Evolutionary conservation across 2,888 invertebrate species (phyloP), one percentile per base, ranked within the genome.

Genomic region (Epicampocera succincta): DNA sequence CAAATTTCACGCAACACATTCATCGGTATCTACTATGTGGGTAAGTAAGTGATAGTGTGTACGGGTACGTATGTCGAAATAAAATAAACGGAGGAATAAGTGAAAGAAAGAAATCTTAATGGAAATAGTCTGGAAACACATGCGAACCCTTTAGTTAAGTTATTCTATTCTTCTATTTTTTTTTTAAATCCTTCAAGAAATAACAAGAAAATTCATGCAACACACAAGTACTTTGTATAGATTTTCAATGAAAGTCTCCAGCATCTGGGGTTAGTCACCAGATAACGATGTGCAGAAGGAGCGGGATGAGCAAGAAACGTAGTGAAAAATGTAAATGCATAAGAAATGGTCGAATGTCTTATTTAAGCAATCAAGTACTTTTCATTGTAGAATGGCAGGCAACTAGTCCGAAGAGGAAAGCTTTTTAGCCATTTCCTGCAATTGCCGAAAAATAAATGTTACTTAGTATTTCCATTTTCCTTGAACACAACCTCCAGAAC

Each of bases 401-500:
- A 81, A 56, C 25, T 73, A 73, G 73, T 74, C 77, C 73, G 42
- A 69, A 74, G 63, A 74, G 77, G 56, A 81, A 81, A 81, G 81
- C 81, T 74, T 84, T 85, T 84, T 84, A 84, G 84, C 83, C 84
- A 82, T 83, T 84, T 85, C 85, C 85, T 77, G 83, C 74, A 78
- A 63, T 71, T 83, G 84, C 80, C 79, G 82, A 84, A 81, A 78
- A 52, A 66, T 58, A 82, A 75, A 50, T 29, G 50, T 65, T 38
- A 69, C 68, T 69, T 38, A 69, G 65, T 48, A 50, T 46, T 63
- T 68, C 52, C 58, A 73, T n/a, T 25, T 54, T 50, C 12, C 44
- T 63, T 17, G 9, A 46, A 46, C 9, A 1, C n/a, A 15, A 76
- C n/a, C 50, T 40, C 19, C 19, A 72, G n/a, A n/a, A n/a, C n/a